Evolutionary conservation across 1,140 invertebrate species (phyloP).

Genomic region (Cheumatopsyche charites): DNA sequence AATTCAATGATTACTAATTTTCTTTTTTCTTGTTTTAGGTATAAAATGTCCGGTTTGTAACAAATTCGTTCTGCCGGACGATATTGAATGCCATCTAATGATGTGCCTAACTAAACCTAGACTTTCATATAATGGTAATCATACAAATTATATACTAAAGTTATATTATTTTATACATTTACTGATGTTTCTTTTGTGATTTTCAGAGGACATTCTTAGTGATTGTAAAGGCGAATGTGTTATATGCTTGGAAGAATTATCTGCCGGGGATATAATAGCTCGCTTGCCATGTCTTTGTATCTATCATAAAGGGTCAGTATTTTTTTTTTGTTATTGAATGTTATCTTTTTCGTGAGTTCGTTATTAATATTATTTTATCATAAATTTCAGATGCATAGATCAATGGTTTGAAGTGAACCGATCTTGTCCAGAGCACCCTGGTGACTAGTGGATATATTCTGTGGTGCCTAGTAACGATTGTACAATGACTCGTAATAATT

Average conservation of each 20-base stretch:
- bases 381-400: conserved; percentile 85
- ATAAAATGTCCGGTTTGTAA: conserved; percentile 98
- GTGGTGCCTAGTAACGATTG: conserved; percentile 50
- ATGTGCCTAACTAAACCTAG: conserved; percentile 99
- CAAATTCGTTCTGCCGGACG: conserved; percentile 95
- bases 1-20: not conserved
- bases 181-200: conserved; percentile 44
- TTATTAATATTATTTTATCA: conserved; percentile 33
- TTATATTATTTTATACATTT: conserved; percentile 20
- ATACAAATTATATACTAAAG: conserved; percentile 28
- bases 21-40: conserved; percentile 68
- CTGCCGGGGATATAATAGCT: conserved; percentile 93
- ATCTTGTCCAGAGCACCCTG: conserved; percentile 95
- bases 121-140: conserved; percentile 96
- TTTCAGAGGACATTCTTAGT: conserved; percentile 92
- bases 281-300: conserved; percentile 98
- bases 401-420: conserved; percentile 97
- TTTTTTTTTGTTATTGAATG: not conserved
- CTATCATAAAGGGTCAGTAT: conserved; percentile 92
- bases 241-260: conserved; percentile 97
- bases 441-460: conserved; percentile 72
- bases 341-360: not conserved
- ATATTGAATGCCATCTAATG: conserved; percentile 97
- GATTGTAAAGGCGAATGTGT: conserved; percentile 98
- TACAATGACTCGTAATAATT: conserved; percentile 47